A percentile compares a stretch with the other conserved stretches of the same genome.
These are phyloP conservation scores for Melinopterus prodromus DNA, from an alignment of 2,888 invertebrate species.

Conservation along the genomic window DNA sequence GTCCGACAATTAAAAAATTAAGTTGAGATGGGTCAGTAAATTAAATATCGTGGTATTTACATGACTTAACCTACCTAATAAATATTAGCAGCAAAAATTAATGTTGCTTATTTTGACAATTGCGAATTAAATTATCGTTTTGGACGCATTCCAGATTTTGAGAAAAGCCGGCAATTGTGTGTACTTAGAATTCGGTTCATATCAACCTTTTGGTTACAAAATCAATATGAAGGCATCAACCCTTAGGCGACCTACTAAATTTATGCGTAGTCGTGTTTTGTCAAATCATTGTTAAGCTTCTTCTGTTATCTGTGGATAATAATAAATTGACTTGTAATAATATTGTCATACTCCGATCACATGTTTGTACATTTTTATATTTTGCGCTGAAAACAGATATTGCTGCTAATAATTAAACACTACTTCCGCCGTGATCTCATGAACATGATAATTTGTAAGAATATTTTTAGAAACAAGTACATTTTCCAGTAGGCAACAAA, in stretches of 20 bases:
- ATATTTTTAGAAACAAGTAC: neutral
- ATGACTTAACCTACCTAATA: too few relatives aligned
- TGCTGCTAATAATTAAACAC: neutral
- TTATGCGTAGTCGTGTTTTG: neutral
- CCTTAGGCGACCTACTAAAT: neutral
- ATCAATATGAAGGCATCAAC: neutral
- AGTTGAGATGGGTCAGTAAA: too few relatives aligned
- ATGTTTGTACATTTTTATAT: neutral
- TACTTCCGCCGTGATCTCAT: neutral
- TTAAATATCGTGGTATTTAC: too few relatives aligned
- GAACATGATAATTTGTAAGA: neutral
- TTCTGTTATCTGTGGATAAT: neutral
- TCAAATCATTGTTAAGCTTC: neutral
- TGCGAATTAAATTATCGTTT: too few relatives aligned
- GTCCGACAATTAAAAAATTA: too few relatives aligned
- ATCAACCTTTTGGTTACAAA: neutral
- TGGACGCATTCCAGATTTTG: neutral
- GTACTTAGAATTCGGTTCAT: neutral
- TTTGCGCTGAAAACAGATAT: neutral
- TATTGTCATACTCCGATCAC: neutral
- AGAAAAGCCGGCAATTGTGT: neutral
- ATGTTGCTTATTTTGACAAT: too few relatives aligned
- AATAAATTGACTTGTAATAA: neutral
- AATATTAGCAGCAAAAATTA: too few relatives aligned
- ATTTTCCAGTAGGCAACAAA: neutral